A percentile compares a stretch with the other conserved stretches of the same genome.
phyloP scores from a whole-genome alignment of 2,888 invertebrate genomes.

The Embidobia sp. region DNA sequence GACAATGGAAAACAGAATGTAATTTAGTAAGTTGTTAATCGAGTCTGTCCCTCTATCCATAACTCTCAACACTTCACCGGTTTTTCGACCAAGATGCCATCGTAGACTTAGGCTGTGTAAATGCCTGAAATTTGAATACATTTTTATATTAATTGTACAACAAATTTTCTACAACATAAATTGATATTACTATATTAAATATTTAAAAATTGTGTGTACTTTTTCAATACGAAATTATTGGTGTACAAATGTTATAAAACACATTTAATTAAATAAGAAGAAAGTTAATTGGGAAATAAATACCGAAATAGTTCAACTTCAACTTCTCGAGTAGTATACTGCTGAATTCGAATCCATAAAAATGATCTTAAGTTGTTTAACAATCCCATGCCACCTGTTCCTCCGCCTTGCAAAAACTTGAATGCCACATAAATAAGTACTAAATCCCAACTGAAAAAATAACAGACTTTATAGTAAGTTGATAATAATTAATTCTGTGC shows the following conservation, averaged over 20 bases:
- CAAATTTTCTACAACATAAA: too few relatives aligned
- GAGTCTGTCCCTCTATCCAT: conserved; percentile 99
- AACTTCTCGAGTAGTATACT: conserved; percentile 96
- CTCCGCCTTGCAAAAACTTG: conserved; percentile 97
- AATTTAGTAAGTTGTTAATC: conserved; percentile 95
- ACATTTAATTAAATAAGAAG: too few relatives aligned
- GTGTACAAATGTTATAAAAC: too few relatives aligned
- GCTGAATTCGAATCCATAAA: conserved; percentile 97
- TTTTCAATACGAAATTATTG: not conserved
- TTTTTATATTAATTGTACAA: too few relatives aligned
- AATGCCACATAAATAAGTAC: conserved; percentile 92
- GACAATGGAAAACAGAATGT: conserved; percentile 95
- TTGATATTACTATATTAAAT: too few relatives aligned
- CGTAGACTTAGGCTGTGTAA: conserved; percentile 94
- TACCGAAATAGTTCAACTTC: conserved; percentile 84
- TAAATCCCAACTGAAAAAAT: conserved; percentile 90
- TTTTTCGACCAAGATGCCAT: conserved; percentile 97
- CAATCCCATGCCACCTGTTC: conserved; percentile 95
- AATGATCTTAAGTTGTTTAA: conserved; percentile 95
- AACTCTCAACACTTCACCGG: conserved; percentile 96
- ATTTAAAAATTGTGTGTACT: too few relatives aligned
- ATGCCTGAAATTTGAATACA: conserved; percentile 85
- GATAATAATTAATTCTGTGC: not conserved
- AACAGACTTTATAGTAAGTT: too few relatives aligned
- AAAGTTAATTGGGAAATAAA: too few relatives aligned